Evolutionary conservation across 2,113 vertebrate species (phyloP).

Genomic region (Phalacrocorax carbo): DNA sequence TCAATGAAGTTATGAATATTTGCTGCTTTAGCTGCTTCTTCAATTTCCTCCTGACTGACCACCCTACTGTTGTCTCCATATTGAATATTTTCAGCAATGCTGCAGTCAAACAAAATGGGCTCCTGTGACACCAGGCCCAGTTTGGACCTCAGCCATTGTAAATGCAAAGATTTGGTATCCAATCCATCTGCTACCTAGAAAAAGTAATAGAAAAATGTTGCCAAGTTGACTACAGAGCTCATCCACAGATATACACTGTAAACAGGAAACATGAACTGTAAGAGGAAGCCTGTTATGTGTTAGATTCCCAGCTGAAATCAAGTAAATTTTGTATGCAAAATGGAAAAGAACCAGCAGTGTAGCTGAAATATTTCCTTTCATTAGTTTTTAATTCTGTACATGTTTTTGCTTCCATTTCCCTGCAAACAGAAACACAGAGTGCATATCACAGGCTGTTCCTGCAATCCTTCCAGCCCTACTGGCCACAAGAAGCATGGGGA

Average conservation of each 20-base stretch:
- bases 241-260: neutral
- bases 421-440: neutral
- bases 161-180: slow-evolving; percentile 57
- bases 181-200: slow-evolving; percentile 71
- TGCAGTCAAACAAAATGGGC: slow-evolving; percentile 69
- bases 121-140: slow-evolving; percentile 72
- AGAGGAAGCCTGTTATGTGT: neutral
- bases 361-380: neutral
- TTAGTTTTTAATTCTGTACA: neutral
- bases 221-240: neutral
- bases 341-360: neutral
- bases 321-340: neutral
- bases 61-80: slow-evolving; percentile 58
- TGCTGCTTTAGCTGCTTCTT: slow-evolving; percentile 66
- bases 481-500: neutral
- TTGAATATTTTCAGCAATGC: slow-evolving; percentile 70
- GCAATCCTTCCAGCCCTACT: neutral
- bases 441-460: neutral
- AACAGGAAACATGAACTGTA: neutral
- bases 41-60: slow-evolving; percentile 61
- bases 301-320: neutral
- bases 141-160: slow-evolving; percentile 56
- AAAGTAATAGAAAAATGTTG: neutral
- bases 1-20: slow-evolving; percentile 72
- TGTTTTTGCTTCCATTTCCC: neutral